These are phyloP conservation scores for Zophobas atratus DNA, from an alignment of 1,140 invertebrate genomes.

Conservation along the genomic window DNA sequence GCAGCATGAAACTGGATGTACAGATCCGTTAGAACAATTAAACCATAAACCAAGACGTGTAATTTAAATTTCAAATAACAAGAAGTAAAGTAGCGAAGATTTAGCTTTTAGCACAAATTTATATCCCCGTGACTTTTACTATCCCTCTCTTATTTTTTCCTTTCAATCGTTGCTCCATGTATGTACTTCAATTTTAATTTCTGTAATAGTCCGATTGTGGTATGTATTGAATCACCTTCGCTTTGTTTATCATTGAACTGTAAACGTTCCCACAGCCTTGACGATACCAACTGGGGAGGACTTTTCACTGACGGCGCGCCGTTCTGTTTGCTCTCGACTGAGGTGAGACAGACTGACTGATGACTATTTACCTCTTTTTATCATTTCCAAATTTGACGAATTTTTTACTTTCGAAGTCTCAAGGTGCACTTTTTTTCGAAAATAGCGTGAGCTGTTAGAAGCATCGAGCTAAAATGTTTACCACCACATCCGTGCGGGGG, in stretches of 20 bases:
- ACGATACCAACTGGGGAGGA: constrained; percentile 37
- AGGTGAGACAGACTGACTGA: constrained; percentile 8
- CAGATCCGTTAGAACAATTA: not conserved
- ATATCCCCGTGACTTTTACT: too few relatives aligned
- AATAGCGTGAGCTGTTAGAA: constrained; percentile 3
- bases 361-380: not conserved
- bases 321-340: constrained; percentile 38
- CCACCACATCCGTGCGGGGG: constrained; percentile 16
- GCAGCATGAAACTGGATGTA: not conserved
- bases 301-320: constrained; percentile 34
- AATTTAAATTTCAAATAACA: too few relatives aligned
- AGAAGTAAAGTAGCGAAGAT: too few relatives aligned
- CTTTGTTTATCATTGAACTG: constrained; percentile 47
- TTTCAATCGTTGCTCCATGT: too few relatives aligned
- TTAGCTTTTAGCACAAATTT: too few relatives aligned
- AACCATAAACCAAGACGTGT: too few relatives aligned
- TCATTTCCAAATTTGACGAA: not conserved
- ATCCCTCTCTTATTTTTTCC: too few relatives aligned
- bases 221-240: constrained; percentile 38
- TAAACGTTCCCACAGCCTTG: constrained; percentile 48
- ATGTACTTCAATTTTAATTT: not conserved
- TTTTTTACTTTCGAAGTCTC: not conserved
- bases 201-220: constrained; percentile 1
- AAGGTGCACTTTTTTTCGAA: not conserved
- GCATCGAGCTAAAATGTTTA: constrained; percentile 8